These are phyloP conservation scores for Geotrupes spiniger DNA, from an alignment of 2,888 invertebrate genomes.

Conservation along the genomic window DNA sequence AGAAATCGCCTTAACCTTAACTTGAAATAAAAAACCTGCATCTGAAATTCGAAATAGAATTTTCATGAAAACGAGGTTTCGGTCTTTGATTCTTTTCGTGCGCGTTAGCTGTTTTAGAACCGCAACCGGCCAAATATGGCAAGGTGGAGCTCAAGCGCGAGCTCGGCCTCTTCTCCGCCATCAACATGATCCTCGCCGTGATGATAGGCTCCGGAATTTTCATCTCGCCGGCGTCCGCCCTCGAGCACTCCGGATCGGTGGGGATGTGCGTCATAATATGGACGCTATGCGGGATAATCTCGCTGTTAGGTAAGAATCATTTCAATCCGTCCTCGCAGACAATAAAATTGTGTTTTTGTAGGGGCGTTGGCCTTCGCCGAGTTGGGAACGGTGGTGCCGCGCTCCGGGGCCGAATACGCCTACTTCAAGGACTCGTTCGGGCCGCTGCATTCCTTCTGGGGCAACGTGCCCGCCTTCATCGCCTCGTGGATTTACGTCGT, in stretches of 20 bases:
- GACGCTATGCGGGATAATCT: constrained; percentile 74
- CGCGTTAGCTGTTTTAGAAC: too few relatives aligned
- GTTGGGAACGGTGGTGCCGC: constrained; percentile 72
- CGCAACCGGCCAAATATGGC: constrained; percentile 18
- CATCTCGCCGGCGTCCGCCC: constrained; percentile 75
- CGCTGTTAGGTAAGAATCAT: constrained; percentile 66
- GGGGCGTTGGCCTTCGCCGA: constrained; percentile 80
- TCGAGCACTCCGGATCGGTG: constrained; percentile 74
- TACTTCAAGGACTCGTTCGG: constrained; percentile 74
- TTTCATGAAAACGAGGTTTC: too few relatives aligned
- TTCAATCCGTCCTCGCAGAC: constrained; percentile 1
- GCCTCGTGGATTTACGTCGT: constrained; percentile 77
- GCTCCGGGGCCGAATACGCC: constrained; percentile 79
- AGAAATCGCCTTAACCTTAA: too few relatives aligned
- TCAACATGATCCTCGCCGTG: constrained; percentile 79
- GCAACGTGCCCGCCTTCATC: constrained; percentile 69
- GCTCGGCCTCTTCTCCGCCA: constrained; percentile 76
- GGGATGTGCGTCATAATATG: constrained; percentile 77
- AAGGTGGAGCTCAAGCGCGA: constrained; percentile 68
- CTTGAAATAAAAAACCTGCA: too few relatives aligned
- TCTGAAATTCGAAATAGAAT: too few relatives aligned
- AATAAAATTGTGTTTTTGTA: constrained; percentile 39
- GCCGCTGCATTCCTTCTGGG: constrained; percentile 66
- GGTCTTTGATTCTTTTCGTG: too few relatives aligned
- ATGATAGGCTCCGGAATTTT: constrained; percentile 93